Evolutionary conservation across 92 coral and sea anemone species (phyloP).

Genomic region (Porites lobata): DNA sequence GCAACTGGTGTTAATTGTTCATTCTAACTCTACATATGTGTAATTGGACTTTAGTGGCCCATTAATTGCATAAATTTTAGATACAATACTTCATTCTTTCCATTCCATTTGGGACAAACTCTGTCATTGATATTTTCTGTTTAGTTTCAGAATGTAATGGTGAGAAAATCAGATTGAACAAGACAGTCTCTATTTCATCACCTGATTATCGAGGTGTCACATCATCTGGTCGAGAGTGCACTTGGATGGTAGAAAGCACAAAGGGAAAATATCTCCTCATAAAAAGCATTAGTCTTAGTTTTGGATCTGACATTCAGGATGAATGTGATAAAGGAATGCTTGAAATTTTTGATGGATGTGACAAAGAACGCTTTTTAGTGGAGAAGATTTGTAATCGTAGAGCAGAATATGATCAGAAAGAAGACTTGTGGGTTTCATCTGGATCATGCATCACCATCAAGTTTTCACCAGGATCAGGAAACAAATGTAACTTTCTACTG

Average conservation of each 20-base stretch:
- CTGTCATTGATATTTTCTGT: background rate
- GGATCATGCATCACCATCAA: conserved; percentile 66
- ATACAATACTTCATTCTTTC: too few species aligned
- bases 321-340: conserved; percentile 69
- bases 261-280: conserved; percentile 58
- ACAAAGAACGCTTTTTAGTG: conserved; percentile 62
- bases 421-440: conserved; percentile 84
- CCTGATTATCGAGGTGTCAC: conserved; percentile 67
- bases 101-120: too few species aligned
- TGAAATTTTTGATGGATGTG: conserved; percentile 86
- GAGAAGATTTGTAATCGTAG: conserved; percentile 70
- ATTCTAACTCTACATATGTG: too few species aligned
- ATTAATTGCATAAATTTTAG: too few species aligned
- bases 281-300: conserved; percentile 35
- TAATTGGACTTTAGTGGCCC: too few species aligned
- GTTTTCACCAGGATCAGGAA: conserved; percentile 19
- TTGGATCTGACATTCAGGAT: conserved; percentile 70
- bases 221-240: conserved; percentile 41
- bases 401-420: conserved; percentile 15
- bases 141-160: conserved; percentile 37
- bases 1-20: too few species aligned
- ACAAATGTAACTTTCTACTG: conserved; percentile 8
- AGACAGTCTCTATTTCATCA: conserved; percentile 45
- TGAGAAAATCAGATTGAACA: conserved; percentile 12
- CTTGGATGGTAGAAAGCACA: conserved; percentile 67